Evolutionary conservation across 2,113 vertebrate species (phyloP).

Genomic region (Cervus canadensis): DNA sequence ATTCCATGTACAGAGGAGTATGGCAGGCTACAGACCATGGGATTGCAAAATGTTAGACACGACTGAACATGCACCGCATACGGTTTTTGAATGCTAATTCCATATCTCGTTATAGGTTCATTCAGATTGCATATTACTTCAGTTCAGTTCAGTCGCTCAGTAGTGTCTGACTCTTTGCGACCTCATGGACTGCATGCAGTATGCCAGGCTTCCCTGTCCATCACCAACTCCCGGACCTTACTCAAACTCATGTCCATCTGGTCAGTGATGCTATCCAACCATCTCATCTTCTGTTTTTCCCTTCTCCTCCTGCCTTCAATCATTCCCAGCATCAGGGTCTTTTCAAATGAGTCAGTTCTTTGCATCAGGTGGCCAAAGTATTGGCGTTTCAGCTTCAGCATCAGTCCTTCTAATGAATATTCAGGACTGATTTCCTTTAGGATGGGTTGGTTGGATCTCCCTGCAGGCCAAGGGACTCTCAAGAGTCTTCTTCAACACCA

Average conservation of each 20-base stretch:
- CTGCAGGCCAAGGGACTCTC: background rate
- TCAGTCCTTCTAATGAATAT: background rate
- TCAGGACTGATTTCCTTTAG: background rate
- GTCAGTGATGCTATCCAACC: background rate
- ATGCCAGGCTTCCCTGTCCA: background rate
- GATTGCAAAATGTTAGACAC: background rate
- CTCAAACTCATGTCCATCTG: background rate
- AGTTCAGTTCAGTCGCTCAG: background rate
- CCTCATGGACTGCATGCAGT: background rate
- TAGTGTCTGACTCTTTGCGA: background rate
- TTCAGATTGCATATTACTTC: background rate
- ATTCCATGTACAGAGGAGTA: background rate
- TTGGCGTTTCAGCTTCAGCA: background rate
- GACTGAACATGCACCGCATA: background rate
- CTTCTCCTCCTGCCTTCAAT: background rate
- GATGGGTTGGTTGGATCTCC: background rate
- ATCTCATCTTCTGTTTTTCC: background rate
- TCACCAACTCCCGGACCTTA: background rate
- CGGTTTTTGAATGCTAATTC: background rate
- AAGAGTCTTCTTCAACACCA: background rate
- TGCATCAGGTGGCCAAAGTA: background rate
- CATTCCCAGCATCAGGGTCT: background rate
- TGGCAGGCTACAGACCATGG: background rate
- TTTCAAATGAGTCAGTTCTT: background rate
- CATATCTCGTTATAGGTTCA: background rate